Conservation (phyloP, 1,140 invertebrate species). For the Ceratitis capitata region DNA sequence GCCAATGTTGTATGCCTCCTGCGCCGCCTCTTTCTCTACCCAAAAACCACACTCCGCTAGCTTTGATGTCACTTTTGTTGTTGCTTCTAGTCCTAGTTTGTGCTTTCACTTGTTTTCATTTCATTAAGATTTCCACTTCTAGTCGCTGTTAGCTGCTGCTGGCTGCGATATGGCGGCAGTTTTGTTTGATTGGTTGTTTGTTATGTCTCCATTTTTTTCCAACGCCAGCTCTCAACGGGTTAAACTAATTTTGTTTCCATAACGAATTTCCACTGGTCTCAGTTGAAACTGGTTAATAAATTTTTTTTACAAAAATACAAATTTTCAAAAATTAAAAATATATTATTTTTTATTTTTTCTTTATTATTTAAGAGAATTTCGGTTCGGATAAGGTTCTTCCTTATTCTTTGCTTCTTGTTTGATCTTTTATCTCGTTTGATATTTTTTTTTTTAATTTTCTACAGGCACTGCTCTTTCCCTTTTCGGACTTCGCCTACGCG, state of each 20-base stretch:
- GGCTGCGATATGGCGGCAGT: too few relatives aligned
- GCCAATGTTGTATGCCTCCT: not conserved
- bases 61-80: not conserved
- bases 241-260: too few relatives aligned
- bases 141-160: not conserved
- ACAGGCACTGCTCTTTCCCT: not conserved
- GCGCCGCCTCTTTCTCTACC: not conserved
- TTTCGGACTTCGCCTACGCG: constrained; percentile 13
- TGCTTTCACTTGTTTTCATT: constrained; percentile 27
- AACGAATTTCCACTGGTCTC: too few relatives aligned
- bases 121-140: constrained; percentile 34
- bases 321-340: too few relatives aligned
- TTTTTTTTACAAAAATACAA: too few relatives aligned
- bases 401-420: not conserved
- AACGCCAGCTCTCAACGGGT: too few relatives aligned
- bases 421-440: not conserved
- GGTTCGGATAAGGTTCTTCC: too few relatives aligned
- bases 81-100: not conserved
- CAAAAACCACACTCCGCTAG: not conserved
- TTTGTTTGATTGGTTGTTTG: constrained; percentile 5
- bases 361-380: too few relatives aligned
- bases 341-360: too few relatives aligned
- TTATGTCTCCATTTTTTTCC: too few relatives aligned
- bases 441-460: not conserved
- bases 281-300: too few relatives aligned